Base-by-base conservation (phyloP, 2,888 invertebrate species). In the Callimorpha dominula region DNA sequence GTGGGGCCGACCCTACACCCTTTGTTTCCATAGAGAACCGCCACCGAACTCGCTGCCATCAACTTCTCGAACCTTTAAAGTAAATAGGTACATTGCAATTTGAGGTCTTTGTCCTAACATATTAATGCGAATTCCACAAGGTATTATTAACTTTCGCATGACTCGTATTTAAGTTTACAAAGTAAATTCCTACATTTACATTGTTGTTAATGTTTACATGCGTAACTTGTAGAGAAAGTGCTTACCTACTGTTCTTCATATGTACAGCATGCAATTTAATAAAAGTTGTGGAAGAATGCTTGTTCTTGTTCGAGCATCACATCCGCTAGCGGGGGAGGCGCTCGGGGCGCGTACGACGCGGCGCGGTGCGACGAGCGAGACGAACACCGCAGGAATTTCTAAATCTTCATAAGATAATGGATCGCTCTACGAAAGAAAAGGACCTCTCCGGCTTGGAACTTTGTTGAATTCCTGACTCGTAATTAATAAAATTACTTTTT, bases 401-500 rank as follows among this genome's bases (percentile, higher is more conserved):
- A 95, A 95, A 95, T 94, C 94, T 94, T 95, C 94, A 94, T 95
- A 94, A 95, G 95, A 95, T 95, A 95, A 95, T 95, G 94, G 95
- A 94, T 95, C 93, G 93, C 92, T 92, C 88, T 88, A 83, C 87
- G 90, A 92, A 94, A 94, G 94, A 95, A 94, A 95, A 93, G 94
- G 92, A 94, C 93, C 93, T 92, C 92, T 89, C 91, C 88, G 90
- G 89, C 93, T 91, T 87, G 93, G 93, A 95, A 95, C 95, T 95
- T 95, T 92, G 94, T 93, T 93, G 95, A 95, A 95, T 95, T 95
- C 94, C 92, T 95, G 95, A 94, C 95, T 95, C 93, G 95, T 95
- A 95, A 95, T 95, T 95, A 95, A 95, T 95, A 95, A 95, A 95
- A 95, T 95, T 95, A 95, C 95, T 95, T 95, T 95, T 95, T 94